Evolutionary conservation across 2,113 vertebrate species (phyloP).

Genomic region (Caranx melampygus): DNA sequence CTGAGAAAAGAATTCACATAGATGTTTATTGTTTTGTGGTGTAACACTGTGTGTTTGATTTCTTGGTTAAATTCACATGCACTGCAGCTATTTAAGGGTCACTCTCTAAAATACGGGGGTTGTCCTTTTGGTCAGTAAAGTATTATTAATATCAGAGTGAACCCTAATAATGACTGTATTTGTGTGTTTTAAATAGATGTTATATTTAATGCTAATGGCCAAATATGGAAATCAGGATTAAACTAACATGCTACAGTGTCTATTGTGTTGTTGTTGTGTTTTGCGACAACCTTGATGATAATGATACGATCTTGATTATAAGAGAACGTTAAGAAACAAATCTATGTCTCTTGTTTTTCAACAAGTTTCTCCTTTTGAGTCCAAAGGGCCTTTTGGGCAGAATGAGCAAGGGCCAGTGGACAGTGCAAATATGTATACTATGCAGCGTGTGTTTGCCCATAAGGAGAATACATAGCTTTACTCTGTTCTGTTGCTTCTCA

Average conservation of each 20-base stretch:
- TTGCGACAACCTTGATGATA: too few relatives aligned
- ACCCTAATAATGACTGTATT: too few relatives aligned
- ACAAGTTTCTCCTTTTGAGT: slow-evolving; percentile 14
- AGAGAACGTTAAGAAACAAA: slow-evolving; percentile 22
- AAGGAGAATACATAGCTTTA: slow-evolving; percentile 4
- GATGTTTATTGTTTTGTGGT: slow-evolving; percentile 28
- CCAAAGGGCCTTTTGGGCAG: slow-evolving; percentile 5
- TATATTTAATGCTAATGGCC: neutral
- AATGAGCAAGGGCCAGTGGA: slow-evolving; percentile 12
- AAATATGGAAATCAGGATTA: neutral
- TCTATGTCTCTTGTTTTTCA: slow-evolving; percentile 7
- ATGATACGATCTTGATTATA: neutral
- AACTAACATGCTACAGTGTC: neutral
- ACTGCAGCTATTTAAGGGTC: slow-evolving; percentile 11
- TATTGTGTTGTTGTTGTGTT: neutral
- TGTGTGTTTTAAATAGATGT: neutral
- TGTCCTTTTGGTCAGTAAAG: slow-evolving; percentile 10
- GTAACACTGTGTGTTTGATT: slow-evolving; percentile 7
- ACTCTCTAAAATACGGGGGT: neutral
- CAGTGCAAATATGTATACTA: slow-evolving; percentile 29
- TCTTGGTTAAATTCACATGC: neutral
- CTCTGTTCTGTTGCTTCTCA: neutral
- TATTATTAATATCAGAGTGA: too few relatives aligned
- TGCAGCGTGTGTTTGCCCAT: slow-evolving; percentile 11
- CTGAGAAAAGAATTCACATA: slow-evolving; percentile 8